These are phyloP conservation scores for Suillia variegata DNA, from an alignment of 2,888 invertebrate genomes.

Conservation along the genomic window DNA sequence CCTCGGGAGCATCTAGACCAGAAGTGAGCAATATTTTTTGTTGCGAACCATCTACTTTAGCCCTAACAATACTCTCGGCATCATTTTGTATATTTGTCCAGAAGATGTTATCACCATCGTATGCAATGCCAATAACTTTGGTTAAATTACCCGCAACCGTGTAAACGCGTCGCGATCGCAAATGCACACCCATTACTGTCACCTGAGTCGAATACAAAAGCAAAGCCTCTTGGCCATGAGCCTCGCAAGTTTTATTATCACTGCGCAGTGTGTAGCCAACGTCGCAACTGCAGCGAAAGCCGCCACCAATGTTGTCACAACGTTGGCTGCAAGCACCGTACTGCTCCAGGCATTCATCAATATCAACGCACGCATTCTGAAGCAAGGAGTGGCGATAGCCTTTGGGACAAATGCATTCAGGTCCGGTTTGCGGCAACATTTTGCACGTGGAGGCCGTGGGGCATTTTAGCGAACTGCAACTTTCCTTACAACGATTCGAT, in stretches of 20 bases:
- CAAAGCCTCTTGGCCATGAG: constrained; percentile 67
- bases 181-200: constrained; percentile 69
- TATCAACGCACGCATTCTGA: constrained; percentile 60
- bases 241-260: constrained; percentile 66
- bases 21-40: constrained; percentile 68
- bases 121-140: constrained; percentile 70
- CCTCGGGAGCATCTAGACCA: constrained; percentile 76
- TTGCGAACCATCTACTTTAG: constrained; percentile 67
- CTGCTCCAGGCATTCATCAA: constrained; percentile 68
- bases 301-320: constrained; percentile 68
- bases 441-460: constrained; percentile 58
- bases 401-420: constrained; percentile 66
- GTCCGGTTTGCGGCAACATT: constrained; percentile 62
- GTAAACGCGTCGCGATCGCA: constrained; percentile 63
- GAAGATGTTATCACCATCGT: constrained; percentile 73
- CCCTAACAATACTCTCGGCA: constrained; percentile 73
- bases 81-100: constrained; percentile 78
- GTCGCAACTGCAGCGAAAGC: constrained; percentile 71
- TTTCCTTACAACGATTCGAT: constrained; percentile 54
- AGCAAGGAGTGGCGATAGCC: constrained; percentile 52
- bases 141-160: constrained; percentile 63
- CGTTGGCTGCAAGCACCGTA: constrained; percentile 73
- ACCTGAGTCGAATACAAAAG: constrained; percentile 72
- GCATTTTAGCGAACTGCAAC: constrained; percentile 47
- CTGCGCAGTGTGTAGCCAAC: constrained; percentile 63